Evolutionary conservation across 2,113 vertebrate species (phyloP).

Genomic region (Dinomys branickii): DNA sequence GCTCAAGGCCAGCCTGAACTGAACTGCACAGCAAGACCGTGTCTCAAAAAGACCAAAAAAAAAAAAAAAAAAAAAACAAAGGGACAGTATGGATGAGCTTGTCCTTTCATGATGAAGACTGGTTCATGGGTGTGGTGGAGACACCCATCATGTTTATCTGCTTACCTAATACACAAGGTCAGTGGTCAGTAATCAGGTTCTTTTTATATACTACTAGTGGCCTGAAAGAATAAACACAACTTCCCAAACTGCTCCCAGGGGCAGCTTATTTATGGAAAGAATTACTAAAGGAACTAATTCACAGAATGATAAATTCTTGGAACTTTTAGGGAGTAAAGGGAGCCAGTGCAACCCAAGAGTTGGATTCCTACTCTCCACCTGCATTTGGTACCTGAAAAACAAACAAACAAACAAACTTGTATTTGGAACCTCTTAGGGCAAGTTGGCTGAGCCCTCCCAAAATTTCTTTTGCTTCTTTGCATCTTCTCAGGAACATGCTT

Average conservation of each 20-base stretch:
- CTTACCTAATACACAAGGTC: not conserved
- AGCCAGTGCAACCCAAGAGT: not conserved
- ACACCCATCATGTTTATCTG: not conserved
- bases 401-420: too few species aligned
- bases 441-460: not conserved
- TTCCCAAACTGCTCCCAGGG: not conserved
- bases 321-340: not conserved
- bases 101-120: not conserved
- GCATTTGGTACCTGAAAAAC: too few species aligned
- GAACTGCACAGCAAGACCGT: not conserved
- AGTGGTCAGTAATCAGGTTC: not conserved
- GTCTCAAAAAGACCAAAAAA: not conserved
- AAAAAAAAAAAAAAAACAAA: not conserved
- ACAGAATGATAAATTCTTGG: not conserved
- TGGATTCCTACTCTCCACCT: not conserved
- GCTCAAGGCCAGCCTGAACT: not conserved
- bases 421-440: not conserved
- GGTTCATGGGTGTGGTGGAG: not conserved
- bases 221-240: not conserved
- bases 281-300: conserved; percentile 13
- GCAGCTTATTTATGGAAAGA: conserved; percentile 2
- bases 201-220: not conserved
- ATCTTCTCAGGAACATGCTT: conserved; percentile 53
- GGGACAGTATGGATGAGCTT: not conserved
- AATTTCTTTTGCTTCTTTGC: not conserved